Base-by-base conservation (phyloP, 2,888 invertebrate species). In the Bimastos eiseni region DNA sequence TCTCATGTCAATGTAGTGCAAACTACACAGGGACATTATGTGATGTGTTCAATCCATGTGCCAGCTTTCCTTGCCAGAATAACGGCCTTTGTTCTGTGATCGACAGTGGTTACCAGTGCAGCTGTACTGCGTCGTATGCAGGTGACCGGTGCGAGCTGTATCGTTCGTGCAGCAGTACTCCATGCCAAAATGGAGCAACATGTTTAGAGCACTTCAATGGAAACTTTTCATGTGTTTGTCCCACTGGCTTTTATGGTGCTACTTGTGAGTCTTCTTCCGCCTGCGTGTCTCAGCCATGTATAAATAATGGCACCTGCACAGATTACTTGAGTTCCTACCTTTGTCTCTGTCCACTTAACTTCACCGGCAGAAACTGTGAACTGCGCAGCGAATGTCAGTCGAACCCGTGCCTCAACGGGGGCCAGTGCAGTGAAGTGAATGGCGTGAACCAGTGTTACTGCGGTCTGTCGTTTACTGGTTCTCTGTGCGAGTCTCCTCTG, bases 151-250 rank as follows among this genome's bases (percentile, higher is more conserved):
- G 93, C 88, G 91, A 91, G 34, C 91, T 90, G 33, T 90, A 90
- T 83, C 90, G 92, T 2, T 92, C 92, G 0, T 94, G 93, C 91
- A 91, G 90, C 1, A 92, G 91, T 89, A 89, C 89, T 49, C 93
- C 93, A 13, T 94, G 94, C 90, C 90, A 90, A 38, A 93, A 93
- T 90, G 92, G 92, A 49, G 93, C 92, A 1, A 84, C 89, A 0
- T 93, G 93, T 90, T 83, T 91, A 6, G 92, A 92, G 37, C n/a
- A 55, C 24, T 36, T 36, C 34, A 70, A 70, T 19, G 91, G 90
- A 21, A 88, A 19, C 15, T 92, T 86, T 90, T 70, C 30, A 19
- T 93, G 92, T 89, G 38, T 88, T 33, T 93, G 93, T 90, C 91
- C 92, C 1, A 33, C 91, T 1, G 91, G 89, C n/a, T 92, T 91